Conservation (phyloP, 2,113 vertebrate genomes). For the Halcyon senegalensis region DNA sequence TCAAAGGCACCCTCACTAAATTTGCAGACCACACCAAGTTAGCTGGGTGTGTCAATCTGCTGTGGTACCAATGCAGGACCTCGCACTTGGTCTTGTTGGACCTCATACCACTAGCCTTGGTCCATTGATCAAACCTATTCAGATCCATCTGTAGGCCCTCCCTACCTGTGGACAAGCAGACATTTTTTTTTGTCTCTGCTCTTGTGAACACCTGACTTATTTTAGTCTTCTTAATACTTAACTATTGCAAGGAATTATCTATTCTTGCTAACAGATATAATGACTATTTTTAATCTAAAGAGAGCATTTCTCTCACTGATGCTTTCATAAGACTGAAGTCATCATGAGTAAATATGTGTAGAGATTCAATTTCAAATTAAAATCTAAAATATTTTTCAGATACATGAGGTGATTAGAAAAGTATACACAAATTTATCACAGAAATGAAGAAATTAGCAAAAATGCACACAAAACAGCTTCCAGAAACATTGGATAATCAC, state of each 20-base stretch:
- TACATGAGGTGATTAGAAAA: neutral
- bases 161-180: neutral
- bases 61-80: no score
- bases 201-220: neutral
- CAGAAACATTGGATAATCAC: neutral
- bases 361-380: neutral
- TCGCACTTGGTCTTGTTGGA: no score
- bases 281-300: neutral
- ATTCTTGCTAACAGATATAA: neutral
- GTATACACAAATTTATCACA: neutral
- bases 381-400: neutral
- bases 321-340: neutral
- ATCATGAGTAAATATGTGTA: neutral
- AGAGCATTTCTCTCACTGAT: neutral
- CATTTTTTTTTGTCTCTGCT: neutral
- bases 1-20: no score
- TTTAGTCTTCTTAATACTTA: neutral
- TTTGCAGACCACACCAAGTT: no score
- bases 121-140: no score
- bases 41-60: no score
- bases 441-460: neutral
- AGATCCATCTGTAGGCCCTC: no score
- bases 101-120: no score
- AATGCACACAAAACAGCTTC: neutral
- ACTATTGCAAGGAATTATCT: neutral